phyloP scores from a whole-genome alignment of 2,113 vertebrate species.

The Platysternon megacephalum region DNA sequence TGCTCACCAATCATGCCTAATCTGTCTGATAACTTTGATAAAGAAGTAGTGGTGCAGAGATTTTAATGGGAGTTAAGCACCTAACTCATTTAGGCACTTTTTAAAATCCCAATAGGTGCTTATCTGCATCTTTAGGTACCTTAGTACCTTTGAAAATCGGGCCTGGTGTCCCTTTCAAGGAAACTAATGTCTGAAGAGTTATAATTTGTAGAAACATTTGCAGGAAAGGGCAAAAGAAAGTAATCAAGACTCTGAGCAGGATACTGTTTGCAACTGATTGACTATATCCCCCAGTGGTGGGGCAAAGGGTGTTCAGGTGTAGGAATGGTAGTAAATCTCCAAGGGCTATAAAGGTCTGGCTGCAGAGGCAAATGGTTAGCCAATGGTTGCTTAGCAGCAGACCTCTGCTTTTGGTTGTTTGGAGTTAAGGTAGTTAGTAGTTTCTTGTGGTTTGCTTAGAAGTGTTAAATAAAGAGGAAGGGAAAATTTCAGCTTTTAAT shows the following conservation, averaged over 20 bases:
- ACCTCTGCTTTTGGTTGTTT: not conserved
- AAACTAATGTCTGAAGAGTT: not conserved
- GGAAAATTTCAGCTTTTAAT: not conserved
- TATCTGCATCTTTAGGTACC: not conserved
- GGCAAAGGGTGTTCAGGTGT: not conserved
- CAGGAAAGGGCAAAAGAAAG: accelerated
- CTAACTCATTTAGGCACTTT: not conserved
- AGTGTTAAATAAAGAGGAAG: not conserved
- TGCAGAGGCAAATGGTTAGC: accelerated
- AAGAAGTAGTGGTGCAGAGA: not conserved
- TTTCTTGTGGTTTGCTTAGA: accelerated
- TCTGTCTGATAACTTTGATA: not conserved
- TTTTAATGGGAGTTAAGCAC: not conserved
- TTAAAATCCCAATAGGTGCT: not conserved
- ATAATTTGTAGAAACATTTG: not conserved
- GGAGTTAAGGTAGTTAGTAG: not conserved
- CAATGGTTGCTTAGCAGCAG: accelerated
- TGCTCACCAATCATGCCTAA: not conserved
- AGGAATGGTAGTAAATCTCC: not conserved
- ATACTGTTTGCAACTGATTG: not conserved
- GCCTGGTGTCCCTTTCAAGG: not conserved
- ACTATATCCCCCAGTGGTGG: not conserved
- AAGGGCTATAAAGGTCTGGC: not conserved
- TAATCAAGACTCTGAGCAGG: not conserved
- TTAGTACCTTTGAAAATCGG: not conserved